phyloP scores from a whole-genome alignment of 2,888 invertebrate species.

The Ernsta delagoae region DNA sequence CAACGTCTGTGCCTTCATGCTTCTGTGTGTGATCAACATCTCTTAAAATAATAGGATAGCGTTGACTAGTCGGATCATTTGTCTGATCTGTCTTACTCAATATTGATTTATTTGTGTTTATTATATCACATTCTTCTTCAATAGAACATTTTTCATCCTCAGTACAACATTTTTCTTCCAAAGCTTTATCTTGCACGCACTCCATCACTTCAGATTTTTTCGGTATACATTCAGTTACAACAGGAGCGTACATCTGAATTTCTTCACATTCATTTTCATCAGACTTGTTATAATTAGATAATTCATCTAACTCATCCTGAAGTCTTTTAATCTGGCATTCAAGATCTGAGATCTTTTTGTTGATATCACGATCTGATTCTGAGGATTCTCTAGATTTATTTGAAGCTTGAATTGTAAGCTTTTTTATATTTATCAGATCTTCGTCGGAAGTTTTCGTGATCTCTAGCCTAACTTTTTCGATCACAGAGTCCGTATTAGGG shows the following conservation, averaged over 20 bases:
- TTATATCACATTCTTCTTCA: background rate
- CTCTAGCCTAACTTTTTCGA: constrained; percentile 49
- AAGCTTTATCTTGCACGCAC: constrained; percentile 14
- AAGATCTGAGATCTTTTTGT: constrained; percentile 59
- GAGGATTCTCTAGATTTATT: constrained; percentile 37
- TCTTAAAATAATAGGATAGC: constrained; percentile 30
- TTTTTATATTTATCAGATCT: constrained; percentile 46
- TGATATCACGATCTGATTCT: constrained; percentile 48
- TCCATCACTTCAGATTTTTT: constrained; percentile 10
- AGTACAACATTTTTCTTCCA: constrained; percentile 10
- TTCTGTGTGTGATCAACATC: constrained; percentile 28
- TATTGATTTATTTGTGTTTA: background rate
- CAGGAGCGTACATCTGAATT: constrained; percentile 6
- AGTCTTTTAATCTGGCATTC: constrained; percentile 56
- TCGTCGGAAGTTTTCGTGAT: constrained; percentile 45
- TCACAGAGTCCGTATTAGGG: constrained; percentile 45
- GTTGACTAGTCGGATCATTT: constrained; percentile 5
- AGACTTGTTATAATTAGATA: constrained; percentile 45
- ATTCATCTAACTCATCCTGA: constrained; percentile 59
- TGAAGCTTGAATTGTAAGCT: constrained; percentile 45
- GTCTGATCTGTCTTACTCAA: background rate
- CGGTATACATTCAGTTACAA: constrained; percentile 6
- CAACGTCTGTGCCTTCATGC: background rate
- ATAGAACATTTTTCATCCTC: constrained; percentile 9
- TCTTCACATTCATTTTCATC: background rate